Evolutionary conservation across 2,113 vertebrate species (phyloP).

Genomic region (Psettodes erumei): DNA sequence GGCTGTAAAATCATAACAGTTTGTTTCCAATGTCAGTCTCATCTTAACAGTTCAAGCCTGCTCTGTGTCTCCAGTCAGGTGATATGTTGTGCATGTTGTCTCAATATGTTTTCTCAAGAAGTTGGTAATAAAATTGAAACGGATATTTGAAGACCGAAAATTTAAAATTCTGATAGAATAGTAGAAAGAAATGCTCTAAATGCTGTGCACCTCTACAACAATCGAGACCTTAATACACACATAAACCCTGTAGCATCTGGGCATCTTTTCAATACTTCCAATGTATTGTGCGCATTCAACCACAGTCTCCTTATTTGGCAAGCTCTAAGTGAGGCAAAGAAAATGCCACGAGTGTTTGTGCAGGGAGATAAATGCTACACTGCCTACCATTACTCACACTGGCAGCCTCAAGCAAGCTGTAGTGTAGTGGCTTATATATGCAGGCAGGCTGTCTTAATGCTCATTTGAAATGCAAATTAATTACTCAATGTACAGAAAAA

Average conservation of each 20-base stretch:
- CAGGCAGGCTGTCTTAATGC: constrained; percentile 49
- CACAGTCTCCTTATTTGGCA: constrained; percentile 51
- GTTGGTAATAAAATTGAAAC: not conserved
- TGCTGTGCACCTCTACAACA: not conserved
- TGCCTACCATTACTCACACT: constrained; percentile 71
- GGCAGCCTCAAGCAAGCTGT: constrained; percentile 68
- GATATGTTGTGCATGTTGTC: too few species aligned
- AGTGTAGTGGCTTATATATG: constrained; percentile 53
- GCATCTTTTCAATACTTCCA: not conserved
- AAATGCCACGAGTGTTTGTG: constrained; percentile 72
- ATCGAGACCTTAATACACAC: not conserved
- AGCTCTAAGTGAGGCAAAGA: constrained; percentile 56
- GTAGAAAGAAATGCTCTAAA: too few species aligned
- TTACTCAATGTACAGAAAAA: constrained; percentile 56
- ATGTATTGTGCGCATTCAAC: constrained; percentile 15
- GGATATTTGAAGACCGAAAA: not conserved
- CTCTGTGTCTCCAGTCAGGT: not conserved
- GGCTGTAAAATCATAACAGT: not conserved
- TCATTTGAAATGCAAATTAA: constrained; percentile 64
- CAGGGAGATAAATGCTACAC: constrained; percentile 70
- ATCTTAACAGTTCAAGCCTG: not conserved
- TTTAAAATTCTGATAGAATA: not conserved
- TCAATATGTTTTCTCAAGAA: not conserved
- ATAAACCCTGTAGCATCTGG: not conserved
- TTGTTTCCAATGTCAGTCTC: not conserved